A percentile compares a stretch with the other conserved stretches of the same genome.
phyloP scores from a whole-genome alignment of 2,113 vertebrate genomes.

The Heterotis niloticus region DNA sequence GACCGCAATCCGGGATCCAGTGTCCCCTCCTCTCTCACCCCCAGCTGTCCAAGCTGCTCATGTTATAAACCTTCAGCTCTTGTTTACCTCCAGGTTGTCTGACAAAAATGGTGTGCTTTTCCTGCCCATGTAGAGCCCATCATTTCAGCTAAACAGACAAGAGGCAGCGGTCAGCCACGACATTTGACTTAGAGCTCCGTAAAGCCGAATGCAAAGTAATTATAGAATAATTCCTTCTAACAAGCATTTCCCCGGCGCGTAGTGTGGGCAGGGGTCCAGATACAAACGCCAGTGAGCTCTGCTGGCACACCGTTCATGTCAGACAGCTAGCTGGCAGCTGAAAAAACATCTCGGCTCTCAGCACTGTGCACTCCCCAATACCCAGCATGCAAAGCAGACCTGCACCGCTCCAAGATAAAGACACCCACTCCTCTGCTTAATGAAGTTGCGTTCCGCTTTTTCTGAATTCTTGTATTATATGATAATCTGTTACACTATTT shows the following conservation, averaged over 20 bases:
- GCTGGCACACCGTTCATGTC: neutral
- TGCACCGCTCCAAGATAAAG: neutral
- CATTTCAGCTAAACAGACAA: neutral
- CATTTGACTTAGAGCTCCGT: slow-evolving; percentile 1
- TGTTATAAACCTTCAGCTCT: neutral
- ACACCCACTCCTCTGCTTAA: neutral
- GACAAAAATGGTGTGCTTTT: neutral
- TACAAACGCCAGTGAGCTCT: slow-evolving; percentile 9
- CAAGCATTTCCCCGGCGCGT: neutral
- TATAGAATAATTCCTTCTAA: slow-evolving; percentile 20
- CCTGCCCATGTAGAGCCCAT: neutral
- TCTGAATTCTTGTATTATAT: slow-evolving; percentile 35
- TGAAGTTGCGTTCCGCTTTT: slow-evolving; percentile 27
- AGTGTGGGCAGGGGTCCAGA: neutral
- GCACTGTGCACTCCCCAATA: neutral
- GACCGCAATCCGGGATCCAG: neutral
- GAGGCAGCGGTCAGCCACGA: neutral
- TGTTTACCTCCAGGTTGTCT: neutral
- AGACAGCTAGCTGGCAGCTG: neutral
- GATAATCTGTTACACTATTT: slow-evolving; percentile 40
- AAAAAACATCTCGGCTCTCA: neutral
- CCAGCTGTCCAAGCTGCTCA: neutral
- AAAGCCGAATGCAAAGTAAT: slow-evolving; percentile 17
- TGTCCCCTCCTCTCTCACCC: neutral
- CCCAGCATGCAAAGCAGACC: neutral